Percentiles rank a stretch among this genome's conserved stretches.
Evolutionary conservation across 2,113 vertebrate species (phyloP).

Genomic region (Poecile atricapillus): DNA sequence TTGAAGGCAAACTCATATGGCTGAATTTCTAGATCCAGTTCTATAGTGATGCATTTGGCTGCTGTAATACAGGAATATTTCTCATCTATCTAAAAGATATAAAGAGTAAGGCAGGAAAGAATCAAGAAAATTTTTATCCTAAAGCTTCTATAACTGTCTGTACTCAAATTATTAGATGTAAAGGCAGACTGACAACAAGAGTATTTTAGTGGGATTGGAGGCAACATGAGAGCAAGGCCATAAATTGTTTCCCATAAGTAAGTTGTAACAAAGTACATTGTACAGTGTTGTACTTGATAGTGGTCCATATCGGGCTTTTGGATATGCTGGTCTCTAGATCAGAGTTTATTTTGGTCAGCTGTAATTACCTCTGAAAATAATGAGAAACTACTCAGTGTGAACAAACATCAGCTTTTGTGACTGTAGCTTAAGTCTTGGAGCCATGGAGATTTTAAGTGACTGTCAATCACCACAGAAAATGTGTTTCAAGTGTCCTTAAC

Average conservation of each 20-base stretch:
- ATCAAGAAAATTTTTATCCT: background rate
- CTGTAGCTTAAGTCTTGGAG: background rate
- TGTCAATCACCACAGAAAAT: background rate
- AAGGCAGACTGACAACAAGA: background rate
- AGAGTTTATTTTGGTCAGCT: background rate
- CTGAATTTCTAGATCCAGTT: background rate
- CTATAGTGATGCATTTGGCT: background rate
- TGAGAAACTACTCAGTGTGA: background rate
- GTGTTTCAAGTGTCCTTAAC: background rate
- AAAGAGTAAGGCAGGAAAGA: background rate
- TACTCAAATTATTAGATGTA: background rate
- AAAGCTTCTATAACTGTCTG: background rate
- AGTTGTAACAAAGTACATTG: background rate
- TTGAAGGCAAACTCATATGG: background rate
- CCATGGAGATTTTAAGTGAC: background rate
- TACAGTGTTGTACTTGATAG: background rate
- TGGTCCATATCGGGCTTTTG: background rate
- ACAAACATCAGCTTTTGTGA: background rate
- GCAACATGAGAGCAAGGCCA: background rate
- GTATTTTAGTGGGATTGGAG: background rate
- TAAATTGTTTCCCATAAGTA: background rate
- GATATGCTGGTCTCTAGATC: background rate
- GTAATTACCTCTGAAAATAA: background rate
- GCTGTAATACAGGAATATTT: background rate
- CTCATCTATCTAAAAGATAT: background rate